These are phyloP conservation scores for Prietella phreatophila DNA, from an alignment of 2,113 vertebrate genomes.

Conservation along the genomic window DNA sequence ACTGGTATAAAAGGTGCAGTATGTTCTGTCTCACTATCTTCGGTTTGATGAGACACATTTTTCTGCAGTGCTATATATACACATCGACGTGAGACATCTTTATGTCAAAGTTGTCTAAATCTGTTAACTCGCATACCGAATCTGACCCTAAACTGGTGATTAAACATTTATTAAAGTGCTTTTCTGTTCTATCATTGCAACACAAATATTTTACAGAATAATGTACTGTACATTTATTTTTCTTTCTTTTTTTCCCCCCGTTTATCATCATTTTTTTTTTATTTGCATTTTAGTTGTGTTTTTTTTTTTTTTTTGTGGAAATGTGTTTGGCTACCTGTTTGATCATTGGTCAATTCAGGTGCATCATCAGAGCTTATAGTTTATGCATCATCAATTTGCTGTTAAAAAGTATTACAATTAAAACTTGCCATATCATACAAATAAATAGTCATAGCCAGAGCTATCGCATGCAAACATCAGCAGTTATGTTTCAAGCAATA, in stretches of 20 bases:
- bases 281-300: neutral
- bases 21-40: conserved; percentile 65
- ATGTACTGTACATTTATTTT: conserved; percentile 75
- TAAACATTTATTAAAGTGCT: conserved; percentile 84
- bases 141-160: conserved; percentile 76
- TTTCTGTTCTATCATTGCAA: conserved; percentile 75
- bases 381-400: conserved; percentile 67
- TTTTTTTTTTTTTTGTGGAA: neutral
- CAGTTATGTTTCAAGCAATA: conserved; percentile 80
- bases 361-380: conserved; percentile 70
- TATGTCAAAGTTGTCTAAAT: conserved; percentile 64
- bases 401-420: conserved; percentile 73
- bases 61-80: conserved; percentile 74
- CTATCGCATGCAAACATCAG: conserved; percentile 82
- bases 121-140: conserved; percentile 74
- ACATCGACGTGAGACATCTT: conserved; percentile 69
- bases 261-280: conserved; percentile 3
- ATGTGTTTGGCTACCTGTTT: conserved; percentile 61
- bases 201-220: conserved; percentile 78
- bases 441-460: conserved; percentile 83
- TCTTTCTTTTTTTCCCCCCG: neutral
- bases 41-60: conserved; percentile 68
- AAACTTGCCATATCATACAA: conserved; percentile 82
- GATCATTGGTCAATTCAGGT: conserved; percentile 61
- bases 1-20: conserved; percentile 81